Evolutionary conservation across 2,888 invertebrate genomes (phyloP), one percentile per base, ranked within the genome.

Genomic region (Lasioglossum lativentre): DNA sequence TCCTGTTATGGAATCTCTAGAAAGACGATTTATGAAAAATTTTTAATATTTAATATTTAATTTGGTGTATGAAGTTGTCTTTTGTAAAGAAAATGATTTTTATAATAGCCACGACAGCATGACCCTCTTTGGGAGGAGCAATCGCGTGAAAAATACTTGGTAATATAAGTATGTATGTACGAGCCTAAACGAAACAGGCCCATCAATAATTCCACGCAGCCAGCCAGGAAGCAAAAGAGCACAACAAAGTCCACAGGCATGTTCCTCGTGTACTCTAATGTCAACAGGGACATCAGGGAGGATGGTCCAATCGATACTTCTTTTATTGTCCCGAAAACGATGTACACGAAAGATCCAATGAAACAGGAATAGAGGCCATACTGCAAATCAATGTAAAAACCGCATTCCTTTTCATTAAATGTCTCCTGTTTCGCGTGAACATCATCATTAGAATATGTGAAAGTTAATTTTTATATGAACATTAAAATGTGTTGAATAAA

Each of bases 301-400:
- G 99, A 99, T 0, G 99, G 99, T n/a, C 99, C 98, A 89, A 98
- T 98, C 0, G 98, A 98, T 4, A 98, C 98, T 95, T 98, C 97
- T 93, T 97, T 97, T 88, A 98, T 97, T 0, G 98, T 98, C 66
- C 99, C 99, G 92, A 99, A 97, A 91, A 98, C 95, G 78, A 97
- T 96, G 95, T 99, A 99, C 78, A 98, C 96, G 92, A 99, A 97
- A 93, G 94, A 91, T 94, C 98, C 98, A 95, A 98, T 96, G 94
- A 99, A 98, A 0, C 99, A 97, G 2, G 99, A 98, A 95, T 99
- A 99, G 38, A 99, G 96, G 0, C 99, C 99, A 95, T 98, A 98
- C 96, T 97, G 95, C 16, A 94, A 93, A 87, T 38, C 19, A 68
- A 38, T 10, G 56, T 27, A 34, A 73, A 68, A 68, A 68, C 23